Evolutionary conservation across 2,113 vertebrate species (phyloP), one percentile per base, ranked within the genome.

Genomic region (Atractosteus spatula): DNA sequence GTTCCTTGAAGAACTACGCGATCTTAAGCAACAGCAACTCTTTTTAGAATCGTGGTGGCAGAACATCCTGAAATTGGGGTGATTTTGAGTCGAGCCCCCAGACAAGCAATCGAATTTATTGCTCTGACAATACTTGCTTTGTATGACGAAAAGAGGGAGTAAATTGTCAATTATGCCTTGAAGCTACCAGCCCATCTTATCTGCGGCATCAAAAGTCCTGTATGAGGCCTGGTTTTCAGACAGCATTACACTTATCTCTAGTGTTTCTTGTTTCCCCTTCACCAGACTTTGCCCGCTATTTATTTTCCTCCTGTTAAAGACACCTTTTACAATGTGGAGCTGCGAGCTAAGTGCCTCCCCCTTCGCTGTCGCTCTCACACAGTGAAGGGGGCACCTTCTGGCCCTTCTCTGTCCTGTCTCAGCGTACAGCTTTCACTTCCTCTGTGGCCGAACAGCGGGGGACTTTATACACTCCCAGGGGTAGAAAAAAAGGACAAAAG

Each of bases 401-500:
- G 13, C 62, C 62, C 41, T 64, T 64, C 10, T 10, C 41, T n/a
- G 17, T 42, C 17, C 17, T n/a, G n/a, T 64, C 62, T 17, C 62
- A 64, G 51, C 62, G 14, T 12, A 14, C 54, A 75, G 74, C 29
- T 0, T 73, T 61, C 66, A 62, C 42, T 73, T 55, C 64, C 81
- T 64, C 72, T 72, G 62, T 45, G 45, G 68, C 69, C 71, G 29
- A 61, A 12, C 74, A 81, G 84, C 74, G 79, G 86, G 78, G 69
- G 75, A 56, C 68, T 79, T 69, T 77, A 75, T 72, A 79, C 78
- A 82, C 77, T 85, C 76, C 79, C 68, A 80, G 78, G 75, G 83
- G 71, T 76, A 81, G 77, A 83, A 83, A 85, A 51, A 86, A 78
- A 78, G 86, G 76, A 90, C 84, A 88, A 91, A 91, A 91, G 87